Evolutionary conservation across 2,797 vertebrate species (phyloP).

Genomic region (Pseudomugil gertrudae): DNA sequence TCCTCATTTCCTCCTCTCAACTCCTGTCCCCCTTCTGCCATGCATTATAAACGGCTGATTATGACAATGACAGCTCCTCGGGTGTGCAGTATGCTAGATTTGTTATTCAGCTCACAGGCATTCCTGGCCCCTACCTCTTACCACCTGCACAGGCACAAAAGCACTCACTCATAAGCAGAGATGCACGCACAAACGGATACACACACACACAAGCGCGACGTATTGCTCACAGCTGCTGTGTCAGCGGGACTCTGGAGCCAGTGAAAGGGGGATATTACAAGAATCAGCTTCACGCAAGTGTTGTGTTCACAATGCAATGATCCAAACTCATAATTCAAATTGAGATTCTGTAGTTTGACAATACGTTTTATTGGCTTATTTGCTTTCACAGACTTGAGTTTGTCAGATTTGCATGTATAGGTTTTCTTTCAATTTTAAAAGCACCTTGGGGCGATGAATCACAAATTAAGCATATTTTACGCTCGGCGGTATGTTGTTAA

Average conservation of each 20-base stretch:
- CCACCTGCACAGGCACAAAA: conserved; percentile 62
- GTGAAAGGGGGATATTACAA: conserved; percentile 54
- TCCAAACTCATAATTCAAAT: conserved; percentile 44
- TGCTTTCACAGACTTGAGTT: conserved; percentile 24
- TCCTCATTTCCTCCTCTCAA: conserved; percentile 69
- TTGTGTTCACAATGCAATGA: conserved; percentile 47
- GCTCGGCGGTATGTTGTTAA: no score
- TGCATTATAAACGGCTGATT: conserved; percentile 79
- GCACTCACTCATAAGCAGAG: conserved; percentile 14
- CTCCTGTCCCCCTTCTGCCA: conserved; percentile 69
- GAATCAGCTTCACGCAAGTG: conserved; percentile 66
- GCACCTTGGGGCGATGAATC: background rate
- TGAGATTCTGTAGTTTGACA: conserved; percentile 52
- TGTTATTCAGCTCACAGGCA: conserved; percentile 78
- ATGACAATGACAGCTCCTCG: conserved; percentile 79
- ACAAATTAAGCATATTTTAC: no score
- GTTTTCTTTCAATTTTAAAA: background rate
- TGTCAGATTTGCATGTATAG: conserved; percentile 24
- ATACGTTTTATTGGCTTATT: conserved; percentile 21
- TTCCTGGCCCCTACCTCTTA: conserved; percentile 64
- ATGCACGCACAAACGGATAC: conserved; percentile 18
- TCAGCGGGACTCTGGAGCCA: conserved; percentile 72
- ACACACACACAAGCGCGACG: conserved; percentile 28
- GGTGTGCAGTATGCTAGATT: conserved; percentile 77
- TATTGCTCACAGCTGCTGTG: conserved; percentile 77